Conservation (phyloP, 2,888 invertebrate genomes). For the Lasioglossum marginatum region DNA sequence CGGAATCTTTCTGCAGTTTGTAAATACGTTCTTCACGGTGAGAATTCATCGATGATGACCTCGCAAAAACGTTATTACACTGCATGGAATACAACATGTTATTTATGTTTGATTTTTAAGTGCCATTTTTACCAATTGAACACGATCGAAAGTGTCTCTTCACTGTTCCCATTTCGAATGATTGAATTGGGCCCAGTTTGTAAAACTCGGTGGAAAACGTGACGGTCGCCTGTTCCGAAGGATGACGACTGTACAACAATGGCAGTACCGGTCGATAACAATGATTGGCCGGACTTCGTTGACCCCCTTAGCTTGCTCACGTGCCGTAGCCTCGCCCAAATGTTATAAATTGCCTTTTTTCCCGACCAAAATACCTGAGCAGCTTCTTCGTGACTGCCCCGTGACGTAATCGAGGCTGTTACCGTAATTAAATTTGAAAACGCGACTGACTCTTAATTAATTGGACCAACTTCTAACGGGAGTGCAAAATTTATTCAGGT, state of each 20-base stretch:
- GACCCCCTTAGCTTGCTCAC: conserved; percentile 56
- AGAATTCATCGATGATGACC: no score
- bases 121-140: neutral
- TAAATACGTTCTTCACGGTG: no score
- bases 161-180: neutral
- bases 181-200: neutral
- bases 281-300: conserved; percentile 60
- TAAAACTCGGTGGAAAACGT: conserved; percentile 15
- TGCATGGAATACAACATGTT: neutral
- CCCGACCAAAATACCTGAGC: conserved; percentile 8
- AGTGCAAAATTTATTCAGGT: neutral
- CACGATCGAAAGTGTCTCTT: neutral
- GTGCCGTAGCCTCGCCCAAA: conserved; percentile 52
- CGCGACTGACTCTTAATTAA: conserved; percentile 6
- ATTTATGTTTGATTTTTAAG: neutral
- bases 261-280: conserved; percentile 52
- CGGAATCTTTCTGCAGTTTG: neutral
- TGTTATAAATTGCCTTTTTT: conserved; percentile 33
- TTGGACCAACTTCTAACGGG: neutral
- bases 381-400: neutral
- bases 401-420: conserved; percentile 19
- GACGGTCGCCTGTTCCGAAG: conserved; percentile 33
- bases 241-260: conserved; percentile 49
- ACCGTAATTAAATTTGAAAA: conserved; percentile 40
- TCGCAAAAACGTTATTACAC: no score